phyloP scores from a whole-genome alignment of 2,797 vertebrate species.

The Mormyrops attenuatus region DNA sequence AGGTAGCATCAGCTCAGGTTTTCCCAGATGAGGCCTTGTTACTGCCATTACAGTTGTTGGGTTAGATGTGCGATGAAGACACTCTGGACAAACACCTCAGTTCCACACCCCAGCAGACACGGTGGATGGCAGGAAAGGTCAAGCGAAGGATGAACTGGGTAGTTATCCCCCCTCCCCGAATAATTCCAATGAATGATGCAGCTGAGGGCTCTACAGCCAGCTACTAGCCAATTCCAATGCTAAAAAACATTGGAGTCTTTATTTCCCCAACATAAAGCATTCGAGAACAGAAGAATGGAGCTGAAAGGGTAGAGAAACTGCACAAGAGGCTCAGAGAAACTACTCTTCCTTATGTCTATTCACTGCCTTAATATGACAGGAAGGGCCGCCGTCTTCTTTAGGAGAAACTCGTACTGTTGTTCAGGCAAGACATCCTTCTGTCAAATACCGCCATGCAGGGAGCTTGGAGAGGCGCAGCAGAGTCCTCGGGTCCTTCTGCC shows the following conservation, averaged over 20 bases:
- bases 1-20: background rate
- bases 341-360: background rate
- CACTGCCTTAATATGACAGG: background rate
- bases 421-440: constrained; percentile 2
- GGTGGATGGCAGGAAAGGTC: background rate
- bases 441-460: background rate
- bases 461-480: background rate
- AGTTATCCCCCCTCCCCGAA: background rate
- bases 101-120: background rate
- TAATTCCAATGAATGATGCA: background rate
- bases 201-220: background rate
- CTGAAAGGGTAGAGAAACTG: background rate
- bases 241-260: background rate
- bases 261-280: background rate
- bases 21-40: background rate
- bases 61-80: background rate
- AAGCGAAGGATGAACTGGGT: background rate
- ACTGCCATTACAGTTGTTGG: background rate
- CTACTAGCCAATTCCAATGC: background rate
- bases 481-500: background rate
- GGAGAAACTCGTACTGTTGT: background rate
- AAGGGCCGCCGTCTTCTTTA: background rate
- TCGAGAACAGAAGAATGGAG: background rate
- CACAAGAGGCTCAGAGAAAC: background rate
- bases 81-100: background rate